phyloP scores from a whole-genome alignment of 37 sponge, comb jelly and placozoan genomes.

The Theonella swinhoei region DNA sequence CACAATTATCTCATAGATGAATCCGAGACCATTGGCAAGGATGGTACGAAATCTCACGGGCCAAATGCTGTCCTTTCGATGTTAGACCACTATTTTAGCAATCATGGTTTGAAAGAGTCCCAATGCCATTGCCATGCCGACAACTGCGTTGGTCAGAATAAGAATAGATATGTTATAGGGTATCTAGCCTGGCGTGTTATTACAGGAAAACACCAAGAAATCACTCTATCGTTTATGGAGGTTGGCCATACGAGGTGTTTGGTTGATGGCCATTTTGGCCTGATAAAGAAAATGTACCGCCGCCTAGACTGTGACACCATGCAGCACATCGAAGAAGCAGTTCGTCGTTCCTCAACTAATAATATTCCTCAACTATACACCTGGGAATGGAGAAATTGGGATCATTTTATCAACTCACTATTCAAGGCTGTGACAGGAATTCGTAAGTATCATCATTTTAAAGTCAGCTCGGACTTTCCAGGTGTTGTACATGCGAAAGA shows the following conservation, averaged over 20 bases:
- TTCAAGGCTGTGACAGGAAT: conserved; percentile 19
- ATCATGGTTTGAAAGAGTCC: conserved; percentile 12
- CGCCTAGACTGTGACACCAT: conserved; percentile 33
- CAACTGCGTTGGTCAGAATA: conserved; percentile 51
- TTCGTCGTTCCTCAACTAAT: conserved; percentile 2
- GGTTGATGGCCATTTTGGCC: conserved; percentile 51
- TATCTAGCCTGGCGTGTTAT: conserved; percentile 41
- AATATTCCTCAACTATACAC: conserved; percentile 42
- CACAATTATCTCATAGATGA: conserved; percentile 36
- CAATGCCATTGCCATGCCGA: conserved; percentile 23
- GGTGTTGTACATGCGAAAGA: neutral
- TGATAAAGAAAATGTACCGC: conserved; percentile 41
- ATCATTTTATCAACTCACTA: conserved; percentile 4
- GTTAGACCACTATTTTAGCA: conserved; percentile 32
- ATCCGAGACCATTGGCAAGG: conserved; percentile 20
- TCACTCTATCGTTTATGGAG: conserved; percentile 30
- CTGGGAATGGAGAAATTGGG: conserved; percentile 57
- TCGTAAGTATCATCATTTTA: neutral
- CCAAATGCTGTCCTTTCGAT: conserved; percentile 25
- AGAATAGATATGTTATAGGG: conserved; percentile 26
- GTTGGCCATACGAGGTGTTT: conserved; percentile 43
- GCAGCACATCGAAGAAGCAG: conserved; percentile 23
- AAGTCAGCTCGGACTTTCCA: conserved; percentile 14
- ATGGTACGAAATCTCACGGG: conserved; percentile 26
- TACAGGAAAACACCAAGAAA: conserved; percentile 34